Conservation (phyloP, 1,140 invertebrate species). For the Drepana arcuata region DNA sequence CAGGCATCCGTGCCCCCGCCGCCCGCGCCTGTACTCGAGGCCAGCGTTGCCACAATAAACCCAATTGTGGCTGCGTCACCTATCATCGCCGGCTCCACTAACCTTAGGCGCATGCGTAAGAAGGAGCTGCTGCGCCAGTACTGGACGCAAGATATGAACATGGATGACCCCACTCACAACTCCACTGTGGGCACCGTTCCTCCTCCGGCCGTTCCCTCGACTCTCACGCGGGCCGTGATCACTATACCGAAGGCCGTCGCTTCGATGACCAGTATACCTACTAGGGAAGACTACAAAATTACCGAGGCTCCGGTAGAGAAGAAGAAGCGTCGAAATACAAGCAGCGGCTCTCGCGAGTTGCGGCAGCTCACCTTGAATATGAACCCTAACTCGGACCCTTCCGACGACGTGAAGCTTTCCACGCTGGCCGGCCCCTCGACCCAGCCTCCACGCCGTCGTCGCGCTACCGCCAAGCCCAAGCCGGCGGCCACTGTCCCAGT, state of each 20-base stretch:
- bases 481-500: constrained; percentile 36
- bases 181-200: constrained; percentile 70
- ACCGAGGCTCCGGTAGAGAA: constrained; percentile 78
- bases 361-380: constrained; percentile 66
- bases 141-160: constrained; percentile 89
- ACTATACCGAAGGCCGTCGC: constrained; percentile 90
- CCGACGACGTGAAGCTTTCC: constrained; percentile 52
- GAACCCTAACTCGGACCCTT: constrained; percentile 56
- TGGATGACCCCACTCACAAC: constrained; percentile 77
- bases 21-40: constrained; percentile 66
- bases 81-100: constrained; percentile 76
- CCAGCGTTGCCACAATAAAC: constrained; percentile 49
- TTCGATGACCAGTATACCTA: constrained; percentile 88
- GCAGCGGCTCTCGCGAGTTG: constrained; percentile 70
- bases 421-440: constrained; percentile 29
- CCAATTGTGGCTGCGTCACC: constrained; percentile 34
- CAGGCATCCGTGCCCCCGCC: constrained; percentile 72
- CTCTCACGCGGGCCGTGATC: constrained; percentile 80
- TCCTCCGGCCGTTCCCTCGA: constrained; percentile 75
- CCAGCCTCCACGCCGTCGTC: constrained; percentile 65
- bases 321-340: constrained; percentile 79
- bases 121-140: constrained; percentile 87
- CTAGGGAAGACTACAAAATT: constrained; percentile 85
- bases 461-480: constrained; percentile 66
- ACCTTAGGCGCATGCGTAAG: constrained; percentile 88